phyloP scores from a whole-genome alignment of 1,140 invertebrate species.

The Orussus abietinus region DNA sequence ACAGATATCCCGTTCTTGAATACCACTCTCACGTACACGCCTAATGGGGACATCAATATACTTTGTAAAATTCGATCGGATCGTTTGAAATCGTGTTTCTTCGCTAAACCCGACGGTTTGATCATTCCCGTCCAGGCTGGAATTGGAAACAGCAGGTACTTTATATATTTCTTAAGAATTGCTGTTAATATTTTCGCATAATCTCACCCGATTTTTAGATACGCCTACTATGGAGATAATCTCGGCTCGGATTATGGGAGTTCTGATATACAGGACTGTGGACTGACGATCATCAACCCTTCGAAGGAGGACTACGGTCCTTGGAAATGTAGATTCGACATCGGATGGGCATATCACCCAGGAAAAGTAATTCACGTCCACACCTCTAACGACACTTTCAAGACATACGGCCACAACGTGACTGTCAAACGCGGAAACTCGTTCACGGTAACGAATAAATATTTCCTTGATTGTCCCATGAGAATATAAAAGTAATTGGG shows the following conservation, averaged over 20 bases:
- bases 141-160: conserved; percentile 29
- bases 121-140: conserved; percentile 20
- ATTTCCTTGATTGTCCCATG: background rate
- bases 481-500: background rate
- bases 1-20: conserved; percentile 12
- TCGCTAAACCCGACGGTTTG: conserved; percentile 25
- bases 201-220: too few species aligned
- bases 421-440: background rate
- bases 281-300: background rate
- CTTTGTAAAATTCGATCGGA: conserved; percentile 23
- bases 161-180: background rate
- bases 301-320: background rate
- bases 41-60: conserved; percentile 20
- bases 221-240: conserved; percentile 3
- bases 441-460: background rate
- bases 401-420: too few species aligned
- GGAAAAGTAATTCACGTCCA: too few species aligned
- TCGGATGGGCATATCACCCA: too few species aligned
- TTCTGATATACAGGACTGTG: conserved; percentile 2
- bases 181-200: too few species aligned
- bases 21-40: conserved; percentile 14
- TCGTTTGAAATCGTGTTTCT: conserved; percentile 23
- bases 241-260: too few species aligned
- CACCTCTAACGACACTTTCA: too few species aligned
- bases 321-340: conserved; percentile 3